A percentile compares a stretch with the other conserved stretches of the same genome.
Conservation (phyloP, 2,797 vertebrate genomes). For the Chromobotia macracanthus region DNA sequence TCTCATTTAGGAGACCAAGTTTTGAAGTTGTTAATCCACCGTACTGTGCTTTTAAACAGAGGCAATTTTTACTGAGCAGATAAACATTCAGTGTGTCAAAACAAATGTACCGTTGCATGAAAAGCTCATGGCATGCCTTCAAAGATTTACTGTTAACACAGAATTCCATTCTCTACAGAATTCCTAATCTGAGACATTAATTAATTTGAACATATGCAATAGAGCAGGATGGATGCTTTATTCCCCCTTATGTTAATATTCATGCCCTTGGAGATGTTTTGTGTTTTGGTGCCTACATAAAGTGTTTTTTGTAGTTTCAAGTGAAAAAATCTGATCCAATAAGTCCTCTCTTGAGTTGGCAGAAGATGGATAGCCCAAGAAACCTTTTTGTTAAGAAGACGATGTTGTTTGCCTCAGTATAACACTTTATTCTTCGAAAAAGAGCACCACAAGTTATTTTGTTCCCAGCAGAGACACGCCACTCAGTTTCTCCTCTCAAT, state of each 20-base stretch:
- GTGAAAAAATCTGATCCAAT: background rate
- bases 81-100: background rate
- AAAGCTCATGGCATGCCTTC: conserved; percentile 59
- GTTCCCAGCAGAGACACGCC: background rate
- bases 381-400: background rate
- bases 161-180: conserved; percentile 62
- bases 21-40: background rate
- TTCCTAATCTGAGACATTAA: conserved; percentile 73
- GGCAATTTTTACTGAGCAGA: background rate
- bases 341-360: background rate
- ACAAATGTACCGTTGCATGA: conserved; percentile 35
- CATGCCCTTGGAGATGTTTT: conserved; percentile 71
- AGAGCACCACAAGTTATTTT: background rate
- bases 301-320: background rate
- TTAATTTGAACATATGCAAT: conserved; percentile 76
- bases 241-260: conserved; percentile 68
- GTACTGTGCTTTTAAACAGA: background rate
- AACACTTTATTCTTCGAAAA: background rate
- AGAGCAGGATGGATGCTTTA: conserved; percentile 71
- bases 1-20: background rate
- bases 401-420: background rate
- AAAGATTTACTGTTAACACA: conserved; percentile 53
- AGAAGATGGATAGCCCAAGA: background rate
- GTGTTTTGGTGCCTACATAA: conserved; percentile 61
- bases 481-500: background rate